A percentile compares a stretch with the other conserved stretches of the same genome.
Evolutionary conservation across 2,797 vertebrate genomes (phyloP).

Genomic region (Falco columbarius): DNA sequence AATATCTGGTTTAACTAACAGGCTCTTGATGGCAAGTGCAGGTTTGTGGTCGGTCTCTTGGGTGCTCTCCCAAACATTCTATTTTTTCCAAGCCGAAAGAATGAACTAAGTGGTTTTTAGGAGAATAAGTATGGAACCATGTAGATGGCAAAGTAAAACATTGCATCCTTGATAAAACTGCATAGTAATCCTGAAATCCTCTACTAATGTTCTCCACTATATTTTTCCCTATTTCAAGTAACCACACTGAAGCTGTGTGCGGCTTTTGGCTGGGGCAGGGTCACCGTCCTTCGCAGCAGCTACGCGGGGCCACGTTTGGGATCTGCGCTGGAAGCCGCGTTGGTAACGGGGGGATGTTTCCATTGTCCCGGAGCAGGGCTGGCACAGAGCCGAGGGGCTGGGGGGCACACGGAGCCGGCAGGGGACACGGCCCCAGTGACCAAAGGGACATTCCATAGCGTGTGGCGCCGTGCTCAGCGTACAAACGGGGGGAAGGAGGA

Average conservation of each 20-base stretch:
- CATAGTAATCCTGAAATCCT: background rate
- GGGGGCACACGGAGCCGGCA: no score
- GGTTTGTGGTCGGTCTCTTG: background rate
- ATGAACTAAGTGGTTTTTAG: background rate
- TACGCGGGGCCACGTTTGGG: no score
- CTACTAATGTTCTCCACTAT: background rate
- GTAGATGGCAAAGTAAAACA: background rate
- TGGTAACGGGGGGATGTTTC: no score
- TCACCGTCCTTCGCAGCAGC: no score
- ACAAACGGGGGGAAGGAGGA: no score
- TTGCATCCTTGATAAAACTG: background rate
- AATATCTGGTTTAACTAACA: background rate
- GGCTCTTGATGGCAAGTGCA: rapidly evolving
- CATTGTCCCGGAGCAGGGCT: no score
- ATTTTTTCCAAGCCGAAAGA: background rate
- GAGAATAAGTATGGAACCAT: background rate
- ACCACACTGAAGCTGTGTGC: background rate
- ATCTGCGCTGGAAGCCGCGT: no score
- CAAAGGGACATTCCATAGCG: no score
- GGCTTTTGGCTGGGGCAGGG: no score
- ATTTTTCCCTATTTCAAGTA: background rate
- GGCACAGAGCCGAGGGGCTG: no score
- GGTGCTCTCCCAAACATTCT: background rate
- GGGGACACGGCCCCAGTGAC: no score
- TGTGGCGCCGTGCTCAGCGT: no score